These are phyloP conservation scores for Melanostoma scalare DNA, from an alignment of 2,888 invertebrate species.

Conservation along the genomic window DNA sequence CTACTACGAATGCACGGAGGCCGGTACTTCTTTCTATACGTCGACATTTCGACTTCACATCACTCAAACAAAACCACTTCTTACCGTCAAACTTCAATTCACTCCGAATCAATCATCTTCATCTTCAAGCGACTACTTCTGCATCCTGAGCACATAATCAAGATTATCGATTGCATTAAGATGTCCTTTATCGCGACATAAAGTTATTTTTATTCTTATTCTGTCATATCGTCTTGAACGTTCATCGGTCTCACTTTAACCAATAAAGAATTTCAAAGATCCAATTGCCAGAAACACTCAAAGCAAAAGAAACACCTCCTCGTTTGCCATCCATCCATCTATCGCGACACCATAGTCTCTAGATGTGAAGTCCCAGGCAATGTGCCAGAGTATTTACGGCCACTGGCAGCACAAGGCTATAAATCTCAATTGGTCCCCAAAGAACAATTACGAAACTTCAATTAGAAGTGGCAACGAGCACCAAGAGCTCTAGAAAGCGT, in stretches of 20 bases:
- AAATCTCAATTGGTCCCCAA: constrained; percentile 74
- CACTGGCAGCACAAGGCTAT: constrained; percentile 56
- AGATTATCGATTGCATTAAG: constrained; percentile 37
- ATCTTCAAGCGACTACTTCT: background rate
- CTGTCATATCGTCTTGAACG: constrained; percentile 3
- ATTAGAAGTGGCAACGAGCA: constrained; percentile 73
- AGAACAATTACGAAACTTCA: constrained; percentile 74
- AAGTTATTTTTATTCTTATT: constrained; percentile 7
- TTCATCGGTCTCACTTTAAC: constrained; percentile 50
- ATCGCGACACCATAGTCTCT: too few species aligned
- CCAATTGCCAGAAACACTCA: constrained; percentile 41
- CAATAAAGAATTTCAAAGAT: constrained; percentile 41
- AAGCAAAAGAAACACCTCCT: constrained; percentile 42
- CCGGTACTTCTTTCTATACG: too few species aligned
- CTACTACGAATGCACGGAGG: too few species aligned
- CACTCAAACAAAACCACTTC: too few species aligned
- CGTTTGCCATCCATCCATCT: constrained; percentile 20
- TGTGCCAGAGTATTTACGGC: constrained; percentile 32
- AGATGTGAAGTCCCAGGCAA: constrained; percentile 35
- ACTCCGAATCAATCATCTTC: constrained; percentile 7
- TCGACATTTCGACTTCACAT: too few species aligned
- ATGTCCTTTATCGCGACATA: constrained; percentile 22
- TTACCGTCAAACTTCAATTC: background rate
- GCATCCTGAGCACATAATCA: background rate
- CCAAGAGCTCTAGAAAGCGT: constrained; percentile 5